Conservation (phyloP, 2,797 vertebrate genomes). For the Aldrovandia affinis region DNA sequence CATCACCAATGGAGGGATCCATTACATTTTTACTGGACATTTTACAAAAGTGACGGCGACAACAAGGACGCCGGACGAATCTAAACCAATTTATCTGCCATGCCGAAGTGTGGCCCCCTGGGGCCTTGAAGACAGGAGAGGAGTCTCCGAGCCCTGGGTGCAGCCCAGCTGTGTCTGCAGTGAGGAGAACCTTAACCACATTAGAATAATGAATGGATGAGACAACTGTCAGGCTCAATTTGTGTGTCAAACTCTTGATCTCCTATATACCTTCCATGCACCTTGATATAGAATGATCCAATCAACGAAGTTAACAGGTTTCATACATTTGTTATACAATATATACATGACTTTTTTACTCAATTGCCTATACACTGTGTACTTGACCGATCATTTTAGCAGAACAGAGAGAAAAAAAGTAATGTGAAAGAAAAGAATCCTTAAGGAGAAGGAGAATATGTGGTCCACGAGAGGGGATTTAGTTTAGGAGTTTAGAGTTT, state of each 20-base stretch:
- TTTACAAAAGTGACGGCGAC: slow-evolving; percentile 36
- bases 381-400: not conserved
- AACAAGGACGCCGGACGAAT: slow-evolving; percentile 47
- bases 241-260: not conserved
- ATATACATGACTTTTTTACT: not conserved
- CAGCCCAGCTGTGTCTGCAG: not conserved
- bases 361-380: not conserved
- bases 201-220: not conserved
- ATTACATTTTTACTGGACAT: slow-evolving; percentile 39
- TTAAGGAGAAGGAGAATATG: not conserved
- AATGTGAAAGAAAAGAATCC: not conserved
- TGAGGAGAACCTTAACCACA: not conserved
- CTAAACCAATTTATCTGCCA: not conserved
- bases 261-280: not conserved
- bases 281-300: not conserved
- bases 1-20: slow-evolving; percentile 40
- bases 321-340: not conserved
- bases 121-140: not conserved
- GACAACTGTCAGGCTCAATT: not conserved
- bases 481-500: too few relatives aligned
- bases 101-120: not conserved
- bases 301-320: not conserved
- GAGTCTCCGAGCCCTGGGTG: not conserved
- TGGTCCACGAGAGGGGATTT: not conserved
- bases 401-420: not conserved